Evolutionary conservation across 2,888 invertebrate species (phyloP).

Genomic region (Sphecodes monilicornis): DNA sequence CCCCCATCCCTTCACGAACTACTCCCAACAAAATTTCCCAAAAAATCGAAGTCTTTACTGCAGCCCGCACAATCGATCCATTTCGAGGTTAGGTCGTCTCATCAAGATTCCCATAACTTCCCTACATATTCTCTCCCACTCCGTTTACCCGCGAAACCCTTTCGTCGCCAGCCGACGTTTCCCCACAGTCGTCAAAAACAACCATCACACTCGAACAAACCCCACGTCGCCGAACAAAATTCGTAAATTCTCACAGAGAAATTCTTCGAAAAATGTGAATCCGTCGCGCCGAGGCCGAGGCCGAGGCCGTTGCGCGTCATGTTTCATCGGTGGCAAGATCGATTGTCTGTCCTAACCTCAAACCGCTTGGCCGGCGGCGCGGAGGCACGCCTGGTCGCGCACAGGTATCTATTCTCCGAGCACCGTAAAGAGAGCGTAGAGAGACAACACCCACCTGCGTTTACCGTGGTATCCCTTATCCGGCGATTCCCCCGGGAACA

Average conservation of each 20-base stretch:
- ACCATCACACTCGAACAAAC: too few relatives aligned
- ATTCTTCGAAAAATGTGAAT: not conserved
- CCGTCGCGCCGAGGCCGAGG: slow-evolving; percentile 17
- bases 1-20: not conserved
- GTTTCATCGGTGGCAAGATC: slow-evolving; percentile 62
- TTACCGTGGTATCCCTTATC: slow-evolving; percentile 44
- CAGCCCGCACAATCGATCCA: not conserved
- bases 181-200: not conserved
- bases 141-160: slow-evolving; percentile 26
- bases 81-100: slow-evolving; percentile 37
- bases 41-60: not conserved
- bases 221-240: too few relatives aligned
- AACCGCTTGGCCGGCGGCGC: slow-evolving; percentile 62
- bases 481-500: not conserved
- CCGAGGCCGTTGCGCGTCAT: slow-evolving; percentile 38
- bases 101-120: not conserved
- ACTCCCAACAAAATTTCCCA: not conserved
- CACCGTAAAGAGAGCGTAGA: not conserved
- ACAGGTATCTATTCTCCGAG: slow-evolving; percentile 14
- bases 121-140: not conserved
- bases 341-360: slow-evolving; percentile 78
- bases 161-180: not conserved
- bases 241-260: not conserved
- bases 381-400: slow-evolving; percentile 42
- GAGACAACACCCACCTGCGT: slow-evolving; percentile 79